phyloP scores from a whole-genome alignment of 1,140 invertebrate species.

The Euura saliciscinereae region DNA sequence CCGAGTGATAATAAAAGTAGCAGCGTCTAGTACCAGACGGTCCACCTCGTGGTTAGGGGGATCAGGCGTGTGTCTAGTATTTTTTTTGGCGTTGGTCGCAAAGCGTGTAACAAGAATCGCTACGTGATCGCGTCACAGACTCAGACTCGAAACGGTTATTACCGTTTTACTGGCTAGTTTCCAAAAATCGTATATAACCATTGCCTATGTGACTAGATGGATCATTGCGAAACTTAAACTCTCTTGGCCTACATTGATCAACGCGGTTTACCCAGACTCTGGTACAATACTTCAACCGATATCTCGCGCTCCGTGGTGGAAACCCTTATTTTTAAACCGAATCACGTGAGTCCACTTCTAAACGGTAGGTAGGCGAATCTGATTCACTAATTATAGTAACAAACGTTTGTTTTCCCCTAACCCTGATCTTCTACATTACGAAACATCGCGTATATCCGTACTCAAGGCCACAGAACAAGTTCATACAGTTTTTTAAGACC shows the following conservation, averaged over 20 bases:
- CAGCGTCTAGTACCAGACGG: too few relatives aligned
- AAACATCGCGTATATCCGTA: neutral
- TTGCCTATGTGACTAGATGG: neutral
- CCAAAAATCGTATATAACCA: neutral
- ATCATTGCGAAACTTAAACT: neutral
- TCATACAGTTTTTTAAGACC: too few relatives aligned
- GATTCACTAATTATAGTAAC: neutral
- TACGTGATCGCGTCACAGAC: neutral
- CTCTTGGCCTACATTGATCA: slow-evolving; percentile 5
- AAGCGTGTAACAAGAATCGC: too few relatives aligned
- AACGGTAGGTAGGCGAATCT: neutral
- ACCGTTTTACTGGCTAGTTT: neutral
- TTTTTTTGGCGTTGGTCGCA: too few relatives aligned
- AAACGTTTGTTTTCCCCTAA: neutral
- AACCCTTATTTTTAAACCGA: neutral
- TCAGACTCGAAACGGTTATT: neutral
- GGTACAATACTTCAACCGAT: too few relatives aligned
- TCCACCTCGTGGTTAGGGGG: too few relatives aligned
- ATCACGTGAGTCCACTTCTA: neutral
- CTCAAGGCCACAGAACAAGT: too few relatives aligned
- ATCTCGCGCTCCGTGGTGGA: neutral
- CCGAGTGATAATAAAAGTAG: too few relatives aligned
- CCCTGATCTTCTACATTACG: neutral
- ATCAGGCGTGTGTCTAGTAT: too few relatives aligned
- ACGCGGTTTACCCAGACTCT: neutral